Conservation (phyloP, 2,888 invertebrate species). For the Caenorhabditis virilis region DNA sequence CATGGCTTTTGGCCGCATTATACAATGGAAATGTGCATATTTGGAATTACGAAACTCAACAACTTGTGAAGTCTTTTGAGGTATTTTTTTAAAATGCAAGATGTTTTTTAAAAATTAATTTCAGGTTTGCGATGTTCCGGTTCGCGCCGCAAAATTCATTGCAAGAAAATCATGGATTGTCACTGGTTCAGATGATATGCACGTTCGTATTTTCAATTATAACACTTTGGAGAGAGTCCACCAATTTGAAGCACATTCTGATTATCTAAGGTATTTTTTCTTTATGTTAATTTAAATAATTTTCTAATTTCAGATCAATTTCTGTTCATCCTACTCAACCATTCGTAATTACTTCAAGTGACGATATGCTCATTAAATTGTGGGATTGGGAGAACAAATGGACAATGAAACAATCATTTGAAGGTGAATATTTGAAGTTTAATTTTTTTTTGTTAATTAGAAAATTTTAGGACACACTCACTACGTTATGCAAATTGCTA, state of each 20-base stretch:
- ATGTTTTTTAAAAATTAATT: neutral
- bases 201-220: conserved; percentile 92
- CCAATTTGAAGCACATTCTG: conserved; percentile 95
- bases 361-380: conserved; percentile 96
- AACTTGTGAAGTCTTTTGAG: conserved; percentile 74
- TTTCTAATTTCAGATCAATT: conserved; percentile 76
- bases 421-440: conserved; percentile 74
- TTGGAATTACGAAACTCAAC: conserved; percentile 96
- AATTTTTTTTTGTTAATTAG: neutral
- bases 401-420: conserved; percentile 96
- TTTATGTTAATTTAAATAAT: neutral
- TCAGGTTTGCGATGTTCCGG: conserved; percentile 88
- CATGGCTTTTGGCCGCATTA: conserved; percentile 96
- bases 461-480: conserved; percentile 79
- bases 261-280: conserved; percentile 78
- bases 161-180: conserved; percentile 98
- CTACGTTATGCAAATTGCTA: conserved; percentile 98
- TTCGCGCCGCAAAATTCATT: conserved; percentile 92
- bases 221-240: conserved; percentile 95
- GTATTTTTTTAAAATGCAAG: conserved; percentile 68
- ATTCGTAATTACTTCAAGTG: conserved; percentile 85
- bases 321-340: conserved; percentile 97
- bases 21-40: conserved; percentile 99
- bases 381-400: conserved; percentile 99
- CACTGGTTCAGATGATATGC: conserved; percentile 81